Conservation (phyloP, 2,888 invertebrate species). For the Crossocerus cetratus region DNA sequence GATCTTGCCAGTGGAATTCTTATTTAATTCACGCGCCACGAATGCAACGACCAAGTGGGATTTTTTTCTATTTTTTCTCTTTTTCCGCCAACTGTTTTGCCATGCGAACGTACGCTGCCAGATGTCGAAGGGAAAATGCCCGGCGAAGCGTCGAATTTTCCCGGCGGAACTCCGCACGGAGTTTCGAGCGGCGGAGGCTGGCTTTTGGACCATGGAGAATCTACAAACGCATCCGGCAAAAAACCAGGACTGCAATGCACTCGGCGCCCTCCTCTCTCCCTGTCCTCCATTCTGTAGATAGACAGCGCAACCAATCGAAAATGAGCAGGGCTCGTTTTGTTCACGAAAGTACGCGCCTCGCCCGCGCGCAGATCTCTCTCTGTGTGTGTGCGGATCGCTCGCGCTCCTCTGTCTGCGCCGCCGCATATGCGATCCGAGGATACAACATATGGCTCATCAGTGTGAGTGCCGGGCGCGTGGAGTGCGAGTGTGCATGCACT, state of each 20-base stretch:
- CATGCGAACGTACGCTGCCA: no score
- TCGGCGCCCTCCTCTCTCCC: neutral
- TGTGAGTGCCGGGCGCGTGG: neutral
- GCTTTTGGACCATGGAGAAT: slow-evolving; percentile 21
- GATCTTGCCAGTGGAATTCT: no score
- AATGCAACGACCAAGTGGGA: no score
- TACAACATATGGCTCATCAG: neutral
- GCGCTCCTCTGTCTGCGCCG: neutral
- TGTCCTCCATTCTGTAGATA: slow-evolving; percentile 45
- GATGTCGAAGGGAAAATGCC: no score
- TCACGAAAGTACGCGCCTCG: slow-evolving; percentile 13
- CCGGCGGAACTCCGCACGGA: no score
- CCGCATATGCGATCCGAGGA: no score
- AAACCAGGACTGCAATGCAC: slow-evolving; percentile 13
- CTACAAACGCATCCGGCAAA: slow-evolving; percentile 21
- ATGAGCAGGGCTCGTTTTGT: slow-evolving; percentile 40
- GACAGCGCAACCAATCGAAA: slow-evolving; percentile 47
- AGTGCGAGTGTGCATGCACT: slow-evolving; percentile 18
- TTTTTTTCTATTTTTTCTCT: no score
- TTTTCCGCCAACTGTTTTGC: no score
- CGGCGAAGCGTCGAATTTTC: neutral
- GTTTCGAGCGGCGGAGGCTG: neutral
- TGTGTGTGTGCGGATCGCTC: neutral
- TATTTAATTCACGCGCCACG: no score
- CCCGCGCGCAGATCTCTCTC: no score